Conservation (phyloP, 2,797 vertebrate genomes). For the Chelidonichthys spinosus region DNA sequence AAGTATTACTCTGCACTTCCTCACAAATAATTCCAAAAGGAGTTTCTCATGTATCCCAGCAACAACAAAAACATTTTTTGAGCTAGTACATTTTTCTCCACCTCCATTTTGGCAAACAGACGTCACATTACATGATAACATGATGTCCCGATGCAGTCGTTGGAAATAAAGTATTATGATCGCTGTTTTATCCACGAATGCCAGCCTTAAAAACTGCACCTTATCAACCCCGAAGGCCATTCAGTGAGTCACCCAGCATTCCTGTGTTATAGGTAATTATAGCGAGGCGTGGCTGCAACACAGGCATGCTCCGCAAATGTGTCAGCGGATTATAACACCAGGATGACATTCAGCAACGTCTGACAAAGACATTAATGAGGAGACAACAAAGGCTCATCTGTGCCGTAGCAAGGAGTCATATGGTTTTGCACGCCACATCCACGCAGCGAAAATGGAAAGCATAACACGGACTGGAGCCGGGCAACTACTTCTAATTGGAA, state of each 20-base stretch:
- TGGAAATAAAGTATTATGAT: slow-evolving; percentile 8
- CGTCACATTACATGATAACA: background rate
- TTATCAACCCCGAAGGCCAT: slow-evolving; percentile 1
- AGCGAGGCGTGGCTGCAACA: slow-evolving; percentile 11
- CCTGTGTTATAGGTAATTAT: slow-evolving; percentile 33
- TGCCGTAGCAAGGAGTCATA: background rate
- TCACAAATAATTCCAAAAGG: background rate
- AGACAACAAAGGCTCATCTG: slow-evolving; percentile 33
- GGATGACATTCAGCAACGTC: slow-evolving; percentile 36
- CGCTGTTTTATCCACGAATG: background rate
- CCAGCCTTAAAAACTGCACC: background rate
- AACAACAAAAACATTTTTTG: background rate
- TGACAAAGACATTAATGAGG: slow-evolving; percentile 37
- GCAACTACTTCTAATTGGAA: background rate
- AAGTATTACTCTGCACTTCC: background rate
- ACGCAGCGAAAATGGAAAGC: slow-evolving; percentile 17
- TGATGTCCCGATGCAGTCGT: background rate
- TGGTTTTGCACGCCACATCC: background rate
- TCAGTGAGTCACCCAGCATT: slow-evolving; percentile 26
- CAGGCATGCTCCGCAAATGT: slow-evolving; percentile 32
- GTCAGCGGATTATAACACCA: slow-evolving; percentile 40
- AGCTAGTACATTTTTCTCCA: background rate
- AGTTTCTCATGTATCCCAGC: background rate
- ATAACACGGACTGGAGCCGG: slow-evolving; percentile 3
- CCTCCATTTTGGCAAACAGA: background rate